These are phyloP conservation scores for Punctoribates punctum DNA, from an alignment of 2,888 invertebrate genomes.

Conservation along the genomic window DNA sequence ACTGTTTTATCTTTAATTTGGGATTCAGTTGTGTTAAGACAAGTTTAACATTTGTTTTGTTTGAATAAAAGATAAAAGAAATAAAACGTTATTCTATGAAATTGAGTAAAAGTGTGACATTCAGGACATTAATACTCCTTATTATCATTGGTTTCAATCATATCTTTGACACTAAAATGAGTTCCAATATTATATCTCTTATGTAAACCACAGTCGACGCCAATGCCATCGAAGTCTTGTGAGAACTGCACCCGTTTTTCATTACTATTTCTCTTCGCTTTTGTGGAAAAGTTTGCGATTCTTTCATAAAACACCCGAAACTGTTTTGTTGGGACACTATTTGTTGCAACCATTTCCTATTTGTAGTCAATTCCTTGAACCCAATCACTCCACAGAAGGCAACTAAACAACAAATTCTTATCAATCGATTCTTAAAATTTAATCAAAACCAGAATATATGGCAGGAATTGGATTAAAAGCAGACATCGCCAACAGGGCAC, in stretches of 20 bases:
- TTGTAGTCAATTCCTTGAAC: conserved; percentile 14
- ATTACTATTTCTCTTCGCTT: conserved; percentile 32
- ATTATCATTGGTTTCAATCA: not conserved
- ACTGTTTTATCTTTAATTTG: not conserved
- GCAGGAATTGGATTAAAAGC: no score
- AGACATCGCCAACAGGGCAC: no score
- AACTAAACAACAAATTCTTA: no score
- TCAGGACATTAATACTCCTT: not conserved
- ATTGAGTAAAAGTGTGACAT: conserved; percentile 13
- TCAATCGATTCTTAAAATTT: no score
- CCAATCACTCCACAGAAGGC: conserved; percentile 37
- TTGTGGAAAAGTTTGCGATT: not conserved
- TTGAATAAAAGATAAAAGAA: not conserved
- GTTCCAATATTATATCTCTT: conserved; percentile 13
- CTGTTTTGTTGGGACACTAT: conserved; percentile 13
- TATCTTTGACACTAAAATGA: conserved; percentile 6
- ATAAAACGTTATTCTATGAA: conserved; percentile 7
- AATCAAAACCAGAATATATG: no score
- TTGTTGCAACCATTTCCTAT: conserved; percentile 1
- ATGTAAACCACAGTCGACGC: conserved; percentile 35
- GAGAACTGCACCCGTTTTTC: conserved; percentile 39
- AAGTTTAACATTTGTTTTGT: conserved; percentile 26
- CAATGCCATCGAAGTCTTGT: conserved; percentile 41
- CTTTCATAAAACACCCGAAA: conserved; percentile 5
- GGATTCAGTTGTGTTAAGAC: not conserved